Evolutionary conservation across 2,113 vertebrate species (phyloP).

Genomic region (Serilophus lunatus): DNA sequence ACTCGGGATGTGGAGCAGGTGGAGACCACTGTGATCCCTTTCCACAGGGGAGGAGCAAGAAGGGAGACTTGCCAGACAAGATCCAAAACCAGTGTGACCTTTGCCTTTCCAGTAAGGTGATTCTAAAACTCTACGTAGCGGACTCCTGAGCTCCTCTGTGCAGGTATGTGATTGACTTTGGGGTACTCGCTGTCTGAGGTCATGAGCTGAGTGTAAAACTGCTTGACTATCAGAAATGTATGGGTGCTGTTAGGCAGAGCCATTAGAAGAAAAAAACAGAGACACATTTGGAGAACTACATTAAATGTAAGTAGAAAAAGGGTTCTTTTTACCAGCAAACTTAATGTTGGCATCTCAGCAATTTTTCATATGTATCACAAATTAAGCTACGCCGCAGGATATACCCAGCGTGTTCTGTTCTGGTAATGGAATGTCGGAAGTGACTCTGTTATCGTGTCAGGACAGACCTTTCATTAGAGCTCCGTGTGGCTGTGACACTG

Average conservation of each 20-base stretch:
- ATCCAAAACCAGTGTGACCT: background rate
- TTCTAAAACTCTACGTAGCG: background rate
- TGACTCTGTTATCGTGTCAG: background rate
- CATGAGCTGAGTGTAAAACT: background rate
- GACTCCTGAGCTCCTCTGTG: background rate
- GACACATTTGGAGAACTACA: background rate
- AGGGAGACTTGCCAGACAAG: background rate
- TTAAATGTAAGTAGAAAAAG: background rate
- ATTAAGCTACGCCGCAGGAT: background rate
- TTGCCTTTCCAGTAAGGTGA: background rate
- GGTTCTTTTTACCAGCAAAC: background rate
- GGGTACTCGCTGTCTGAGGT: background rate
- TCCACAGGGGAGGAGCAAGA: background rate
- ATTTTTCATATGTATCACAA: background rate
- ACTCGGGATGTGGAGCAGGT: rapidly evolving
- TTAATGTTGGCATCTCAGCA: background rate
- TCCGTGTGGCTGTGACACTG: background rate
- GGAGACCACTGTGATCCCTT: background rate
- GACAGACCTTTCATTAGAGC: background rate
- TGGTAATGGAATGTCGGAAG: background rate
- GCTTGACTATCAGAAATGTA: background rate
- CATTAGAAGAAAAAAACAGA: background rate
- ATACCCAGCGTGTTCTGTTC: background rate
- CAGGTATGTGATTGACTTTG: background rate
- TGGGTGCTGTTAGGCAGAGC: background rate